Evolutionary conservation across 2,113 vertebrate species (phyloP).

Genomic region (Mormoops blainvillei): DNA sequence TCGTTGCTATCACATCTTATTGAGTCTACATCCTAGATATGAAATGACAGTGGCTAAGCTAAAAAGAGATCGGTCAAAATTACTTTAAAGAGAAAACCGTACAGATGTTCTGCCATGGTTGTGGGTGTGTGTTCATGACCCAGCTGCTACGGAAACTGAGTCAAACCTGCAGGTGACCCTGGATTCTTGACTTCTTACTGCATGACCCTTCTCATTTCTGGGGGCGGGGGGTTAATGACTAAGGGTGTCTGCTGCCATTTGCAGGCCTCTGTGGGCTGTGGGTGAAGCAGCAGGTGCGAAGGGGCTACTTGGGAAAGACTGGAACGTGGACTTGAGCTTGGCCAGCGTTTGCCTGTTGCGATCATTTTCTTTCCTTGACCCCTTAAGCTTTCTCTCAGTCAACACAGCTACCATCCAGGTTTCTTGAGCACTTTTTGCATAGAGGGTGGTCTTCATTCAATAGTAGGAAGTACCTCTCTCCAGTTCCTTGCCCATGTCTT

Average conservation of each 20-base stretch:
- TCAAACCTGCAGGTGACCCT: background rate
- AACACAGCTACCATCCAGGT: background rate
- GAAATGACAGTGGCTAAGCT: background rate
- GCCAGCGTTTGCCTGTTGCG: background rate
- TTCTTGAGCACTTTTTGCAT: background rate
- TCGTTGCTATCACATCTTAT: background rate
- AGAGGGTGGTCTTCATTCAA: background rate
- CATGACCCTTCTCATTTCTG: background rate
- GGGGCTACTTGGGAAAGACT: background rate
- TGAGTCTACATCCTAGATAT: background rate
- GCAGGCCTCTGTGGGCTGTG: accelerated
- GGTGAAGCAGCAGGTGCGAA: background rate
- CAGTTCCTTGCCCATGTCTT: background rate
- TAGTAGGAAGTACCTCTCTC: background rate
- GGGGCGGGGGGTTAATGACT: background rate
- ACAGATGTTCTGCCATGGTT: background rate
- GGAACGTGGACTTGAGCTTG: background rate
- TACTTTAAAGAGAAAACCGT: background rate
- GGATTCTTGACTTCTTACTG: accelerated
- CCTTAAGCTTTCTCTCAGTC: background rate
- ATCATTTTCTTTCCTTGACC: background rate
- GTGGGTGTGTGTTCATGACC: background rate
- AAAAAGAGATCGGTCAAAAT: background rate
- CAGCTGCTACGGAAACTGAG: background rate
- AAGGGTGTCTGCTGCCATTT: background rate